These are phyloP conservation scores for Lycodopsis pacificus DNA, from an alignment of 2,797 vertebrate species.

Conservation along the genomic window DNA sequence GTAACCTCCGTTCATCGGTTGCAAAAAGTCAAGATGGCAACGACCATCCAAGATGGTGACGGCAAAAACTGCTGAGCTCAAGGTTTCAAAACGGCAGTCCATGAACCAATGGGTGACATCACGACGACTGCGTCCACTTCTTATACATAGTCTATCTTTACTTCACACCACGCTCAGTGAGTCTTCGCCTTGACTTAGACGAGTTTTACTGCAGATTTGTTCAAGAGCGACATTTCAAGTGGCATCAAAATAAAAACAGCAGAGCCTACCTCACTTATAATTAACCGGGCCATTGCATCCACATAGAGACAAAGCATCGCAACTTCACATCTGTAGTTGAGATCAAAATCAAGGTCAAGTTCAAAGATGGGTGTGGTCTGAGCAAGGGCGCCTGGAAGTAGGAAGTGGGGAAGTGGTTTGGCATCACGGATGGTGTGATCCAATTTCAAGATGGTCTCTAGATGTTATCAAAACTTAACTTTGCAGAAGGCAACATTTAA, in stretches of 20 bases:
- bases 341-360: background rate
- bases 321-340: background rate
- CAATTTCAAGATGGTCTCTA: background rate
- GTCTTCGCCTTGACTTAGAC: background rate
- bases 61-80: no score
- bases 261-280: background rate
- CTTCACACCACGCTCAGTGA: background rate
- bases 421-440: no score
- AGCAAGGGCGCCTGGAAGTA: no score
- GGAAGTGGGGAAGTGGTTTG: no score
- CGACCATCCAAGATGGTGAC: no score
- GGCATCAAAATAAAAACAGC: background rate
- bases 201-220: background rate
- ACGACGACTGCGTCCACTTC: background rate
- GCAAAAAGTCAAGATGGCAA: no score
- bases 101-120: no score
- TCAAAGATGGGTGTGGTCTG: background rate
- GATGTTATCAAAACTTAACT: background rate
- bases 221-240: background rate
- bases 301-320: background rate
- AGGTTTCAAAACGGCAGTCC: no score
- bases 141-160: background rate
- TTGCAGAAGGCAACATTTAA: background rate
- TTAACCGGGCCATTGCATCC: background rate
- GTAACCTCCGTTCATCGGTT: no score